Conservation (phyloP, 2,888 invertebrate genomes). For the Hypomecis punctinalis region DNA sequence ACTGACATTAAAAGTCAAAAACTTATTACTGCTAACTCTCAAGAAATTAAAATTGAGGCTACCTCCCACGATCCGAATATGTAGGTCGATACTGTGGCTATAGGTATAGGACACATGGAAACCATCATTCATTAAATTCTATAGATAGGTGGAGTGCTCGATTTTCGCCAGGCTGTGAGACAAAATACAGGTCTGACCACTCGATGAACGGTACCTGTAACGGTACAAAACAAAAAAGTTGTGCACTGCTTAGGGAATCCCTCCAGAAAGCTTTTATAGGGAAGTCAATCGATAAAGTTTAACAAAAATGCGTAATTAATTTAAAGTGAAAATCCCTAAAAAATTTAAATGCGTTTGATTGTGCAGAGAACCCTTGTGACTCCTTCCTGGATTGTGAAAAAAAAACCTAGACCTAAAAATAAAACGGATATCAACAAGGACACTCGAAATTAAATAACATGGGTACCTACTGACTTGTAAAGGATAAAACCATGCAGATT, state of each 20-base stretch:
- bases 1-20: slow-evolving; percentile 9
- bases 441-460: not conserved
- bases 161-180: slow-evolving; percentile 66
- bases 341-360: too few species aligned
- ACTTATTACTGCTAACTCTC: slow-evolving; percentile 18
- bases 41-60: slow-evolving; percentile 42
- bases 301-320: too few species aligned
- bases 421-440: too few species aligned
- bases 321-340: too few species aligned
- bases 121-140: slow-evolving; percentile 44
- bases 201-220: slow-evolving; percentile 80
- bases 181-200: slow-evolving; percentile 80
- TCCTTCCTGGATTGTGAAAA: too few species aligned
- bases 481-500: too few species aligned
- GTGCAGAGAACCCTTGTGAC: too few species aligned
- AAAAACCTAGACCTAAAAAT: too few species aligned
- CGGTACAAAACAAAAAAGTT: slow-evolving; percentile 75
- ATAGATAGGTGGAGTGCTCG: slow-evolving; percentile 57
- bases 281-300: not conserved
- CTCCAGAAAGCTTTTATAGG: slow-evolving; percentile 38
- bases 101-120: slow-evolving; percentile 45
- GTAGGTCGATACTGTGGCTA: slow-evolving; percentile 52
- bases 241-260: slow-evolving; percentile 69
- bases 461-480: not conserved
- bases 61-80: slow-evolving; percentile 56